Evolutionary conservation across 2,113 vertebrate species (phyloP).

Genomic region (Cavia aperea): DNA sequence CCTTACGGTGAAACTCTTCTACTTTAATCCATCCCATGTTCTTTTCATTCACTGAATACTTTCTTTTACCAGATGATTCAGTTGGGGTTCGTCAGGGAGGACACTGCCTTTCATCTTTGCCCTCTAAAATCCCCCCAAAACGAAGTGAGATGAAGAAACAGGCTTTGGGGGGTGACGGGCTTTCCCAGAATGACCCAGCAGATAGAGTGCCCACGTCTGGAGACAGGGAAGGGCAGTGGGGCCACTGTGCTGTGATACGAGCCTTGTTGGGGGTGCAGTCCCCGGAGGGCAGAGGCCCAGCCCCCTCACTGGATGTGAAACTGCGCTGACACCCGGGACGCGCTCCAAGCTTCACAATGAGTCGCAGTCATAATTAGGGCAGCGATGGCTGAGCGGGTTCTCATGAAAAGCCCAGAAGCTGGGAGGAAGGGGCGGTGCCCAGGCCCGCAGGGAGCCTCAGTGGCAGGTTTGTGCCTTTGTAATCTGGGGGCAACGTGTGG

Average conservation of each 20-base stretch:
- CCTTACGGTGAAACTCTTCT: background rate
- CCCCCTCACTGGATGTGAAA: constrained; percentile 37
- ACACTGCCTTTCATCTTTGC: background rate
- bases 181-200: background rate
- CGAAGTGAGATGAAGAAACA: background rate
- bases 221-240: background rate
- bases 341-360: background rate
- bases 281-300: background rate
- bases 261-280: background rate
- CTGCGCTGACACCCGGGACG: background rate
- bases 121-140: background rate
- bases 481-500: too few species aligned
- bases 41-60: background rate
- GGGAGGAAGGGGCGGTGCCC: background rate
- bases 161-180: background rate
- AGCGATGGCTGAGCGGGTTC: background rate
- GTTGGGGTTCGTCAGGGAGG: background rate
- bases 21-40: background rate
- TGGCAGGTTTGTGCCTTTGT: background rate
- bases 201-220: rapidly evolving
- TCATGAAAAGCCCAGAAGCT: background rate
- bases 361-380: background rate
- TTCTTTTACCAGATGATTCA: background rate
- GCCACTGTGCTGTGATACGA: background rate
- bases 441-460: background rate